phyloP scores from a whole-genome alignment of 2,113 vertebrate genomes.

The Capra hircus region DNA sequence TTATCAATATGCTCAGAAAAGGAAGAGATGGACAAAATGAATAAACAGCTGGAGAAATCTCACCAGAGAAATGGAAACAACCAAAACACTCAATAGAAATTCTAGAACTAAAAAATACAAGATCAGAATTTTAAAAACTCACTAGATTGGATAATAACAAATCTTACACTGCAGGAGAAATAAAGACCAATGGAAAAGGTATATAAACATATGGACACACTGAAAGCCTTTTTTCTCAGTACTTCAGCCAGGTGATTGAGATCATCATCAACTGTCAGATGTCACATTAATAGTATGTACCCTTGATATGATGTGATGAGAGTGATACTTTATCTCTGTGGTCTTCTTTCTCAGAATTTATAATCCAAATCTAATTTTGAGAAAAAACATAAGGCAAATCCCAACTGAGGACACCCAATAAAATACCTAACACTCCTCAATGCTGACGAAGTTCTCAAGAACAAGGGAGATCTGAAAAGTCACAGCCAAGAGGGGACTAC shows the following conservation, averaged over 20 bases:
- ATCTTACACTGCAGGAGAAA: neutral
- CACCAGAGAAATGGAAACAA: neutral
- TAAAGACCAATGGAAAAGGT: neutral
- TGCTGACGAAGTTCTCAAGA: neutral
- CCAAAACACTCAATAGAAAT: neutral
- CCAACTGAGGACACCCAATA: neutral
- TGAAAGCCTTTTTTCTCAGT: neutral
- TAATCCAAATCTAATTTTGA: neutral
- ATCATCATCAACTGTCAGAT: neutral
- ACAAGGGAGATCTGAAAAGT: neutral
- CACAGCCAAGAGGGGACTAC: neutral
- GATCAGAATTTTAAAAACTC: neutral
- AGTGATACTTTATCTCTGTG: neutral
- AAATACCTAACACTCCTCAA: neutral
- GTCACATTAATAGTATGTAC: neutral
- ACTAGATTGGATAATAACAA: neutral
- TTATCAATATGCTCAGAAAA: neutral
- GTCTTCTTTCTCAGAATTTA: neutral
- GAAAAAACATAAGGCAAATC: neutral
- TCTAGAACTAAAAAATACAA: neutral
- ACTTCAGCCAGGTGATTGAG: neutral
- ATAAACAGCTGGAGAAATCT: neutral
- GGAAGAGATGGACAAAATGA: neutral
- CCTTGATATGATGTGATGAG: neutral
- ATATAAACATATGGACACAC: neutral